These are phyloP conservation scores for Drosophila subquinaria DNA, from an alignment of 2,888 invertebrate species.

Conservation along the genomic window DNA sequence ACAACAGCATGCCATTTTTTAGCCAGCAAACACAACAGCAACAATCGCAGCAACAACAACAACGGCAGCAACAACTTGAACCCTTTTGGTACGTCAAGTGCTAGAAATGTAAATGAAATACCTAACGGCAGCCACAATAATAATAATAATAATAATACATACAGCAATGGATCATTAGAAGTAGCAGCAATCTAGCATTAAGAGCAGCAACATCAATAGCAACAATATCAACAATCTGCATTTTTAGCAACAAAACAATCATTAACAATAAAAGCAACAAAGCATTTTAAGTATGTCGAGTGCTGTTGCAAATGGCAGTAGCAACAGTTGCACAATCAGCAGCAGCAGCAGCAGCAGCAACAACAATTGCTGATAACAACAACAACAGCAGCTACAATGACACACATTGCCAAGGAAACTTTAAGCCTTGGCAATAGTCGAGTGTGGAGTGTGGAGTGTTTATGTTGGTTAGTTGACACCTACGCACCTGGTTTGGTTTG, in stretches of 20 bases:
- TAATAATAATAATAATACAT: slow-evolving; percentile 21
- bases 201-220: slow-evolving; percentile 10
- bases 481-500: slow-evolving; percentile 46
- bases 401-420: slow-evolving; percentile 22
- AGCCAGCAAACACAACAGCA: slow-evolving; percentile 15
- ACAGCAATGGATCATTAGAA: slow-evolving; percentile 48
- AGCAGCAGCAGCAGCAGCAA: slow-evolving; percentile 33
- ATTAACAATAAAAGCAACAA: slow-evolving; percentile 50
- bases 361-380: slow-evolving; percentile 40
- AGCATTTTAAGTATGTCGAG: slow-evolving; percentile 45
- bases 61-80: slow-evolving; percentile 12
- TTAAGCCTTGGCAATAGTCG: slow-evolving; percentile 33
- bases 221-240: slow-evolving; percentile 11
- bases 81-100: slow-evolving; percentile 19
- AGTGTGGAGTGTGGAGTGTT: slow-evolving; percentile 39
- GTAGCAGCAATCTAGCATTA: slow-evolving; percentile 18
- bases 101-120: slow-evolving; percentile 15
- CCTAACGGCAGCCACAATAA: slow-evolving; percentile 39
- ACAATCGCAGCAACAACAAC: slow-evolving; percentile 8
- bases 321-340: slow-evolving; percentile 50
- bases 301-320: slow-evolving; percentile 31
- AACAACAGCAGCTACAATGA: slow-evolving; percentile 38
- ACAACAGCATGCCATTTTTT: slow-evolving; percentile 8
- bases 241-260: slow-evolving; percentile 36
- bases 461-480: slow-evolving; percentile 56